Evolutionary conservation across 2,113 vertebrate species (phyloP), one percentile per base, ranked within the genome.

Genomic region (Dicentrarchus labrax): DNA sequence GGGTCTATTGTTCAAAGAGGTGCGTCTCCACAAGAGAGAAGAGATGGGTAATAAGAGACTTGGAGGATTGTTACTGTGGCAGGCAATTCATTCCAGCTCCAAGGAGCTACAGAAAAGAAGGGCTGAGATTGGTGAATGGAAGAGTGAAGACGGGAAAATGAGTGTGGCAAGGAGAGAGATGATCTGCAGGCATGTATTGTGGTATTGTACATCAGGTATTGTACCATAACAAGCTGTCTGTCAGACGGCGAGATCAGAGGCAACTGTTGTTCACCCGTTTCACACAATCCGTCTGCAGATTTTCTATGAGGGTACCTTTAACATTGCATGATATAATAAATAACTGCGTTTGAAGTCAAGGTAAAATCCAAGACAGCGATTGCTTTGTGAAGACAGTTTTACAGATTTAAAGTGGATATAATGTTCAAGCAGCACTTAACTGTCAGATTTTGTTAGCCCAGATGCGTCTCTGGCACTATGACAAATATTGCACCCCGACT

Each of bases 21-120:
- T 91, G 82, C 69, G 76, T 92, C 83, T 86, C 87, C 87, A 83
- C 69, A 82, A 79, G 72, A 91, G 83, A 90, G 85, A 61, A 73
- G 87, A 86, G 90, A 90, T 82, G 89, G 90, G 90, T 90, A 93
- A 94, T 92, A 93, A 92, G 92, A 91, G 91, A 88, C 90, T 81
- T 56, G 36, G 92, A 91, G 91, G 91, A 94, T 93, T 93, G 91
- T 94, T 93, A 83, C 89, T 22, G 75, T 90, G 90, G 89, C 89
- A 93, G 94, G 80, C 84, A 47, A 94, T 94, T 93, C 90, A 92
- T 93, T 91, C 85, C 85, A 89, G 85, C 83, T 87, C 82, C 73
- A 83, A 80, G 82, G 73, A 89, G 85, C 85, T 51, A 39, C n/a
- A 85, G 90, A 88, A 88, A 85, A 78, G 85, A 77, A 60, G 87